Evolutionary conservation across 2,113 vertebrate species (phyloP).

Genomic region (Acrocephalus kingi): DNA sequence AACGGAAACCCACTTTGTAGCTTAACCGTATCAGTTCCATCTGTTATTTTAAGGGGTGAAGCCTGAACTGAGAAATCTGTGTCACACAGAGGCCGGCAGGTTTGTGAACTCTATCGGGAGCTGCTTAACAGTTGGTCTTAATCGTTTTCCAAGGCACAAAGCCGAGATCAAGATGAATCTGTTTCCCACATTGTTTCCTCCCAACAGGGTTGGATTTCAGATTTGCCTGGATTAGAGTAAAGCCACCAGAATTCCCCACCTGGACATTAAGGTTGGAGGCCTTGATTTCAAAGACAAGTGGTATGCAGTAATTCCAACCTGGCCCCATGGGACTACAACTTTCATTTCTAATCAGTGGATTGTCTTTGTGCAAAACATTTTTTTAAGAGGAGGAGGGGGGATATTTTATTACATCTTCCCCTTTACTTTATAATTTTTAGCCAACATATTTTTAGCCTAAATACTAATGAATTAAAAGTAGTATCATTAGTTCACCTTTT

Average conservation of each 20-base stretch:
- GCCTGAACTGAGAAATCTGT: conserved; percentile 52
- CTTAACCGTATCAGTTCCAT: conserved; percentile 42
- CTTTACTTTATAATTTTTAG: not conserved
- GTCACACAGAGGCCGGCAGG: conserved; percentile 53
- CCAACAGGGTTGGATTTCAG: conserved; percentile 72
- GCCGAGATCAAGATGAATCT: conserved; percentile 71
- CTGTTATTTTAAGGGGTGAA: conserved; percentile 59
- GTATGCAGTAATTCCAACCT: conserved; percentile 61
- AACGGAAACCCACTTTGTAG: not conserved
- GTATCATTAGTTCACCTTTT: conserved; percentile 27
- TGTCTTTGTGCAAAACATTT: conserved; percentile 49
- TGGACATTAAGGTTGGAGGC: conserved; percentile 67
- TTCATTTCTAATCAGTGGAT: conserved; percentile 60
- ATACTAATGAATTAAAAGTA: conserved; percentile 39
- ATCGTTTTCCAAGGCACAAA: conserved; percentile 74
- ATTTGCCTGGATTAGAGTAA: conserved; percentile 73
- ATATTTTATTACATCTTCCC: conserved; percentile 35
- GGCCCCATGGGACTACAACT: conserved; percentile 4
- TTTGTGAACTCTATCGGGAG: conserved; percentile 66
- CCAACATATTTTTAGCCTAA: conserved; percentile 26
- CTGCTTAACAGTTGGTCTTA: conserved; percentile 70
- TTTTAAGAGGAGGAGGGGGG: not conserved
- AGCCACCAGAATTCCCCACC: conserved; percentile 74
- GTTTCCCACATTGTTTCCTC: conserved; percentile 76
- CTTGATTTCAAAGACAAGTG: conserved; percentile 70